Conservation (phyloP, 2,113 vertebrate species). For the Cephalopholis sonnerati region DNA sequence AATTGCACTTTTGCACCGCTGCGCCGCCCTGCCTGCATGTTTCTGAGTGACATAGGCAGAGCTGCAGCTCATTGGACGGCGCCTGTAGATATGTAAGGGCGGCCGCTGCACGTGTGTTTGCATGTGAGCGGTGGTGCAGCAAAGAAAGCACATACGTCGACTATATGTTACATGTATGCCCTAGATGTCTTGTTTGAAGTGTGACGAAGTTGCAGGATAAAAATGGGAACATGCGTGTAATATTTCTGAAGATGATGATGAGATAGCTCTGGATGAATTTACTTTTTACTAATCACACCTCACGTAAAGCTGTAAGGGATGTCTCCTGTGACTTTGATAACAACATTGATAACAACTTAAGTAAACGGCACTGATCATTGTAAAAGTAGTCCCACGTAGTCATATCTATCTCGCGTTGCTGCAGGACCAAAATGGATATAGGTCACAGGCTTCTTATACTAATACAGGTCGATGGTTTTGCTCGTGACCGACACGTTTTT, state of each 20-base stretch:
- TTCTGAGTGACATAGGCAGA: neutral
- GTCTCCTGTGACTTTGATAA: no score
- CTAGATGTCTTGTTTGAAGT: neutral
- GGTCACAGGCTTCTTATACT: neutral
- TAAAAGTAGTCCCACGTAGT: no score
- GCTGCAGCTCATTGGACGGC: neutral
- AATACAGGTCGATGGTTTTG: neutral
- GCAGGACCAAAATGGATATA: neutral
- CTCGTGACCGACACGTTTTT: constrained; percentile 24
- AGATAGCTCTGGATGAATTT: neutral
- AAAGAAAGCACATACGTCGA: accelerated
- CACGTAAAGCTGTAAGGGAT: neutral
- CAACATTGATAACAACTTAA: neutral
- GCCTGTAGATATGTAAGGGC: neutral
- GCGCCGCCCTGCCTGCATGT: neutral
- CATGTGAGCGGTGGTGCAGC: constrained; percentile 44
- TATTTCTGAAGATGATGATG: neutral
- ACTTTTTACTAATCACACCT: neutral
- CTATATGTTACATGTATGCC: neutral
- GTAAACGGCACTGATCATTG: no score
- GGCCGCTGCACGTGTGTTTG: constrained; percentile 50
- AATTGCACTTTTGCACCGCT: neutral
- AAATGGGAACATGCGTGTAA: neutral
- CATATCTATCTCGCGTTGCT: no score
- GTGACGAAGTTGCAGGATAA: neutral